Conservation (phyloP, 2,113 vertebrate species). For the Myrmophylax atrothorax region DNA sequence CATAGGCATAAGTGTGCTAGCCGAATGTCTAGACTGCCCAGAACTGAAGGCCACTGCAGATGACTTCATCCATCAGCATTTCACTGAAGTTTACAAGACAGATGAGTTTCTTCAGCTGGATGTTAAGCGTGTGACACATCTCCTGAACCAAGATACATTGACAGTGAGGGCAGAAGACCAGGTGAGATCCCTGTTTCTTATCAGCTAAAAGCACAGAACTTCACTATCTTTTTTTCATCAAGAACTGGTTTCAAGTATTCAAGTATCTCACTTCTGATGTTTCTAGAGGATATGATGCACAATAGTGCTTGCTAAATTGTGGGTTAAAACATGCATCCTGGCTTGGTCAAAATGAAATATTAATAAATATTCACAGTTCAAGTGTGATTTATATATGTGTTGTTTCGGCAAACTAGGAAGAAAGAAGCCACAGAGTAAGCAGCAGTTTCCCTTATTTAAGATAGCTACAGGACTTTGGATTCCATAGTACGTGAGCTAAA, state of each 20-base stretch:
- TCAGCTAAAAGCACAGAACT: background rate
- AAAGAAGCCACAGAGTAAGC: background rate
- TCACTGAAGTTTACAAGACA: constrained; percentile 90
- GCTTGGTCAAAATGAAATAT: background rate
- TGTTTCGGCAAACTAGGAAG: background rate
- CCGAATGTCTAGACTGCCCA: constrained; percentile 87
- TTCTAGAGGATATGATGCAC: background rate
- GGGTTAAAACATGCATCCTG: background rate
- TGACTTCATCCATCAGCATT: constrained; percentile 90
- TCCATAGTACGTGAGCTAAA: background rate
- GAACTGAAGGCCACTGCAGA: constrained; percentile 88
- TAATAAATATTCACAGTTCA: background rate
- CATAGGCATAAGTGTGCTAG: constrained; percentile 87
- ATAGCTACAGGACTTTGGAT: background rate
- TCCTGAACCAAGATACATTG: constrained; percentile 87
- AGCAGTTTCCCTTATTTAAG: background rate
- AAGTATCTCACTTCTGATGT: background rate
- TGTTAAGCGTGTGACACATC: constrained; percentile 87
- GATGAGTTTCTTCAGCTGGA: constrained; percentile 90
- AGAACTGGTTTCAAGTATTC: background rate
- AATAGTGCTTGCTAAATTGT: background rate
- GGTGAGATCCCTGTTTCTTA: constrained; percentile 62
- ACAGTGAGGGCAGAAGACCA: constrained; percentile 89
- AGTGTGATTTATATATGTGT: background rate
- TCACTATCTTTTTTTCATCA: background rate